Evolutionary conservation across 2,797 vertebrate species (phyloP).

Genomic region (Bovichtus diacanthus): DNA sequence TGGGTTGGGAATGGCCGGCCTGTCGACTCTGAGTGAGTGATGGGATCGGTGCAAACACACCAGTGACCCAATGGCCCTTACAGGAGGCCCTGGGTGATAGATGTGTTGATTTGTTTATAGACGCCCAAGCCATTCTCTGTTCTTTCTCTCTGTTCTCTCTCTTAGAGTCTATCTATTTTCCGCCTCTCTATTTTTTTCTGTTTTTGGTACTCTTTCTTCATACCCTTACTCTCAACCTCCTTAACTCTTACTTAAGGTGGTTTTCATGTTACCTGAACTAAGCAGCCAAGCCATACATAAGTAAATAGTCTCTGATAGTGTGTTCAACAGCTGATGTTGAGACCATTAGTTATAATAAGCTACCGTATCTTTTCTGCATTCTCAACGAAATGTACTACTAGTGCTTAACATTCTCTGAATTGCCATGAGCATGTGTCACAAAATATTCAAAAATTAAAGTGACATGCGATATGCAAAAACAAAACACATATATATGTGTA

Average conservation of each 20-base stretch:
- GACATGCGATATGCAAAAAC: neutral
- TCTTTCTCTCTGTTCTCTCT: slow-evolving; percentile 51
- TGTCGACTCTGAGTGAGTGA: slow-evolving; percentile 86
- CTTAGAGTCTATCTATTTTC: slow-evolving; percentile 53
- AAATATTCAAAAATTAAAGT: neutral
- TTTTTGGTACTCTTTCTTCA: neutral
- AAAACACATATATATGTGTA: neutral
- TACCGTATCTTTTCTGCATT: neutral
- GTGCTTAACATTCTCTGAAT: neutral
- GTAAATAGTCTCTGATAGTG: slow-evolving; percentile 24
- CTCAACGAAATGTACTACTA: slow-evolving; percentile 14
- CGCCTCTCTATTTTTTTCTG: slow-evolving; percentile 22
- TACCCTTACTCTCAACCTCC: slow-evolving; percentile 3
- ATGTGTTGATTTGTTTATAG: slow-evolving; percentile 87
- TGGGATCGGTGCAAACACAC: slow-evolving; percentile 85
- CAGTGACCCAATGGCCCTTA: slow-evolving; percentile 83
- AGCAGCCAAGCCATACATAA: slow-evolving; percentile 2
- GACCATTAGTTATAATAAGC: slow-evolving; percentile 29
- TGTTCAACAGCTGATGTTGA: slow-evolving; percentile 26
- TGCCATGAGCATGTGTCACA: neutral
- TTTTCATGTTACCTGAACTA: slow-evolving; percentile 48
- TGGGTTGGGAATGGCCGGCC: slow-evolving; percentile 80
- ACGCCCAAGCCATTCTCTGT: slow-evolving; percentile 70
- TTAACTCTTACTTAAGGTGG: slow-evolving; percentile 3
- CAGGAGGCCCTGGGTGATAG: slow-evolving; percentile 84